These are phyloP conservation scores for Sebastes elongatus DNA, from an alignment of 2,797 vertebrate genomes.

Conservation along the genomic window DNA sequence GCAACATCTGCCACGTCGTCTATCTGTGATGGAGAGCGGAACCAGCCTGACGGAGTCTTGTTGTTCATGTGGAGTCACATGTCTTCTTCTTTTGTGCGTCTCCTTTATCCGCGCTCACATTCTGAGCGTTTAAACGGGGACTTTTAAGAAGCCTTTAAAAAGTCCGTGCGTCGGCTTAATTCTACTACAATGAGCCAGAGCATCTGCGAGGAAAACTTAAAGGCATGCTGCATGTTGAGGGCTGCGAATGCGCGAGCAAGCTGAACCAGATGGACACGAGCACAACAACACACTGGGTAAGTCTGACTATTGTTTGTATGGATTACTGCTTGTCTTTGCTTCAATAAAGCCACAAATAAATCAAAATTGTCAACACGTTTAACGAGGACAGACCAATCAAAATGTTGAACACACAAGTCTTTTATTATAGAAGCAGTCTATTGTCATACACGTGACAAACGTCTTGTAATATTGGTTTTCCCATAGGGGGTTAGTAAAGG, in stretches of 20 bases:
- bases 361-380: neutral
- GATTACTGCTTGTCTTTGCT: neutral
- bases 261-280: conserved; percentile 61
- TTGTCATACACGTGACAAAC: conserved; percentile 5
- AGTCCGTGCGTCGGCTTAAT: neutral
- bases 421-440: neutral
- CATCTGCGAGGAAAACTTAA: conserved; percentile 58
- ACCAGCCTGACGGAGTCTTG: neutral
- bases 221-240: conserved; percentile 48
- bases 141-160: conserved; percentile 13
- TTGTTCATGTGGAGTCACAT: conserved; percentile 15
- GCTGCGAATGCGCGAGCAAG: conserved; percentile 2
- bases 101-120: neutral
- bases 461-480: neutral
- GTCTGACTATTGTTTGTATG: neutral
- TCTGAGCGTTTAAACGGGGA: conserved; percentile 4
- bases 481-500: neutral
- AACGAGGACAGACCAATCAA: neutral
- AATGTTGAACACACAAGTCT: neutral
- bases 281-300: conserved; percentile 61
- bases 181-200: conserved; percentile 35
- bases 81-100: neutral
- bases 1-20: conserved; percentile 29
- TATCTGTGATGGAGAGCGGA: neutral
- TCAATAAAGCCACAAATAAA: too few relatives aligned